Conservation (phyloP, 2,888 invertebrate species). For the Cancer borealis region DNA sequence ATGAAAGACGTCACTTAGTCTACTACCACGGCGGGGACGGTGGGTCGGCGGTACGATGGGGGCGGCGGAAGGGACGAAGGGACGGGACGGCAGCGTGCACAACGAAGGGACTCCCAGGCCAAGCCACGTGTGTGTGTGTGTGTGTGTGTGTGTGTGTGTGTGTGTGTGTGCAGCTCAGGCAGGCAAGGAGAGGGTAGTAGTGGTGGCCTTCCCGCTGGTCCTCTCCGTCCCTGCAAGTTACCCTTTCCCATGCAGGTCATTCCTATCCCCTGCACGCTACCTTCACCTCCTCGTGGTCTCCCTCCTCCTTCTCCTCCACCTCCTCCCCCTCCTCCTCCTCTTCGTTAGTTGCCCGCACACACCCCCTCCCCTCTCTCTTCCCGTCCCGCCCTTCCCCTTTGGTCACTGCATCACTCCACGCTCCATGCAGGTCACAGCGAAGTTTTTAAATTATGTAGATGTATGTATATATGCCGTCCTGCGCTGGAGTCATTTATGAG, state of each 20-base stretch:
- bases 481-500: constrained; percentile 14
- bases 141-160: too few relatives aligned
- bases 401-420: background rate
- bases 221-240: too few relatives aligned
- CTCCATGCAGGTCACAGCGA: constrained; percentile 31
- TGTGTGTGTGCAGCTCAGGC: too few relatives aligned
- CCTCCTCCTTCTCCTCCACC: background rate
- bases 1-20: constrained; percentile 51
- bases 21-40: background rate
- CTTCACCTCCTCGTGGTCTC: background rate
- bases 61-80: background rate
- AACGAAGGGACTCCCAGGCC: background rate
- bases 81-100: background rate
- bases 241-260: background rate
- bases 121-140: background rate
- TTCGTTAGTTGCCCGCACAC: background rate
- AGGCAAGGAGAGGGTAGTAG: background rate
- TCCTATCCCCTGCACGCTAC: background rate
- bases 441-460: constrained; percentile 13
- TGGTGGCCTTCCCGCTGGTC: constrained; percentile 11
- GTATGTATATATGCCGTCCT: constrained; percentile 33
- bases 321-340: background rate
- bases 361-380: background rate
- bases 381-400: background rate
- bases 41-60: background rate